Conservation (phyloP, 2,113 vertebrate genomes). For the Actenoides hombroni region DNA sequence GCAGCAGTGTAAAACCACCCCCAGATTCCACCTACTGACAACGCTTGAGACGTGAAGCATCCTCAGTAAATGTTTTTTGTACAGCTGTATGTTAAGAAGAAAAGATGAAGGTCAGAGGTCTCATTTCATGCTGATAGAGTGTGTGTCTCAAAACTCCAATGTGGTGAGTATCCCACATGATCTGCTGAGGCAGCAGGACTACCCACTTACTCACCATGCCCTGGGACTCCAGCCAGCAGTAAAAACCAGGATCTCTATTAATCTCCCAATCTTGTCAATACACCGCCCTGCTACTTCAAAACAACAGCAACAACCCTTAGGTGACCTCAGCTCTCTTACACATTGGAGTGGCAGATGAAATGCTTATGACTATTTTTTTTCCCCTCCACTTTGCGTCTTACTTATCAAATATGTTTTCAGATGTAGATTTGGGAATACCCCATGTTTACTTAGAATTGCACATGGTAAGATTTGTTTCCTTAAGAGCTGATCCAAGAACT, state of each 20-base stretch:
- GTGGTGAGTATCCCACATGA: background rate
- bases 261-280: background rate
- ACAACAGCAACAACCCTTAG: background rate
- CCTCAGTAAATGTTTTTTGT: background rate
- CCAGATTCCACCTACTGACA: background rate
- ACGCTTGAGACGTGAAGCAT: background rate
- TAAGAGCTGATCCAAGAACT: conserved; percentile 21
- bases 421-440: background rate
- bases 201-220: background rate
- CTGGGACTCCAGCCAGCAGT: background rate
- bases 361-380: background rate
- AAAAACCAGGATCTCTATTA: background rate
- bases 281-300: background rate
- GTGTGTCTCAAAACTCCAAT: rapidly evolving
- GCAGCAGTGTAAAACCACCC: background rate
- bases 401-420: background rate
- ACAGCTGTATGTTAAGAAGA: background rate
- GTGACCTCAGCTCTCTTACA: background rate
- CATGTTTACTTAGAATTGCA: background rate
- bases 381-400: background rate
- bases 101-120: background rate
- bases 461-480: conserved; percentile 41
- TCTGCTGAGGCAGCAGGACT: background rate
- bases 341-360: background rate
- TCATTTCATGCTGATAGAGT: background rate